phyloP scores from a whole-genome alignment of 2,797 vertebrate species.

The Salarias fasciatus region DNA sequence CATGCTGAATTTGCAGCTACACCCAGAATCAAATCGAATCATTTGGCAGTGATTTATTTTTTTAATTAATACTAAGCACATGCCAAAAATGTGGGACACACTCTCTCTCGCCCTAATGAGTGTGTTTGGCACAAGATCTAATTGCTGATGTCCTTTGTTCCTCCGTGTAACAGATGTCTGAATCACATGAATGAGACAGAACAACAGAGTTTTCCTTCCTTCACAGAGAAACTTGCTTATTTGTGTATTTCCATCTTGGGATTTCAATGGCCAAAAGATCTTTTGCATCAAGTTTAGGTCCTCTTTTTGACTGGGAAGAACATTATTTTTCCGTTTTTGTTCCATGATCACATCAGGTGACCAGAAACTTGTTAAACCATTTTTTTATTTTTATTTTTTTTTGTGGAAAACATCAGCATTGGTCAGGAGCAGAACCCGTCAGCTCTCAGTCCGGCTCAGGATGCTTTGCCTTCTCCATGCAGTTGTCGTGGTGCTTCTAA shows the following conservation, averaged over 20 bases:
- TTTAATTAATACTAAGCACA: constrained; percentile 18
- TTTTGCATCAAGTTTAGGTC: too few species aligned
- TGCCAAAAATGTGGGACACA: not conserved
- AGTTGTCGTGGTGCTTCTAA: constrained; percentile 77
- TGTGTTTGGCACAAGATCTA: constrained; percentile 43
- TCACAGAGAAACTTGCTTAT: not conserved
- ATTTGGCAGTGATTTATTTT: not conserved
- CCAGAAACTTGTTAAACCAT: too few species aligned
- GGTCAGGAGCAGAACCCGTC: constrained; percentile 17
- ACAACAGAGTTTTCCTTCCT: constrained; percentile 1
- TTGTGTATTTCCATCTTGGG: not conserved
- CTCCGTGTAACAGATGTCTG: constrained; percentile 23
- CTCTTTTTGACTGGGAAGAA: too few species aligned
- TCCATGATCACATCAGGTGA: too few species aligned
- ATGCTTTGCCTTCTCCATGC: constrained; percentile 58
- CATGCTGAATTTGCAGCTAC: too few species aligned
- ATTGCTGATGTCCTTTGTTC: constrained; percentile 41
- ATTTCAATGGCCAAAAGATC: too few species aligned
- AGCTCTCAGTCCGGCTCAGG: constrained; percentile 52
- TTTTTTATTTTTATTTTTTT: too few species aligned
- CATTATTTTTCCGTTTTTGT: too few species aligned
- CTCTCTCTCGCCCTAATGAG: constrained; percentile 42
- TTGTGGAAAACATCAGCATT: too few species aligned
- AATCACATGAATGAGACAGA: constrained; percentile 16
- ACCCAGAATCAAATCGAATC: too few species aligned